Evolutionary conservation across 2,888 invertebrate species (phyloP).

Genomic region (Apotomis capreana): DNA sequence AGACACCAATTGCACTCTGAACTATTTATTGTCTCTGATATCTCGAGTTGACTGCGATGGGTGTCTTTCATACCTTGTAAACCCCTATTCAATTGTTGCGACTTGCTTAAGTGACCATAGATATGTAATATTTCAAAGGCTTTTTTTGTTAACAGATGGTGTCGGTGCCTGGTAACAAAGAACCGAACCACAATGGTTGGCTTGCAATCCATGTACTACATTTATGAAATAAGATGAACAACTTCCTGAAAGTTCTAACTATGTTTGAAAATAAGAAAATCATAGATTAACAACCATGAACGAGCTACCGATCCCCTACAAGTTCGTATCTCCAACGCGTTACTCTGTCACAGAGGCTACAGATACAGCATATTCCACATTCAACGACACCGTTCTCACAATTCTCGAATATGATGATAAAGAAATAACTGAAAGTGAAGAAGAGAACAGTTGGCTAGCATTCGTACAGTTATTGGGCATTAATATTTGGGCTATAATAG

Average conservation of each 20-base stretch:
- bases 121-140: background rate
- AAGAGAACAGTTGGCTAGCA: constrained; percentile 52
- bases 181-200: constrained; percentile 57
- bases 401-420: constrained; percentile 45
- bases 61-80: too few relatives aligned
- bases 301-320: constrained; percentile 6
- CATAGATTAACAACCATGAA: constrained; percentile 8
- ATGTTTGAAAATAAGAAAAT: constrained; percentile 1
- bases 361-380: constrained; percentile 16
- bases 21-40: too few relatives aligned
- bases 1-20: too few relatives aligned
- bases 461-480: constrained; percentile 53
- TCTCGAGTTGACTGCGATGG: too few relatives aligned
- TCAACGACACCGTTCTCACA: constrained; percentile 26
- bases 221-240: constrained; percentile 79
- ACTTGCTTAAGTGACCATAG: too few relatives aligned
- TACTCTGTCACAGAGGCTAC: constrained; percentile 18
- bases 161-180: constrained; percentile 43
- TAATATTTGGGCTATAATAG: constrained; percentile 91
- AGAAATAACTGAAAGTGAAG: constrained; percentile 46
- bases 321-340: constrained; percentile 19
- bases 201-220: constrained; percentile 59
- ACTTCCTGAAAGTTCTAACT: constrained; percentile 44
- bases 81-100: too few relatives aligned
- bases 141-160: constrained; percentile 63